These are phyloP conservation scores for Hydrozoanthus gracilis DNA, from an alignment of 92 coral and sea anemone genomes.

Conservation along the genomic window DNA sequence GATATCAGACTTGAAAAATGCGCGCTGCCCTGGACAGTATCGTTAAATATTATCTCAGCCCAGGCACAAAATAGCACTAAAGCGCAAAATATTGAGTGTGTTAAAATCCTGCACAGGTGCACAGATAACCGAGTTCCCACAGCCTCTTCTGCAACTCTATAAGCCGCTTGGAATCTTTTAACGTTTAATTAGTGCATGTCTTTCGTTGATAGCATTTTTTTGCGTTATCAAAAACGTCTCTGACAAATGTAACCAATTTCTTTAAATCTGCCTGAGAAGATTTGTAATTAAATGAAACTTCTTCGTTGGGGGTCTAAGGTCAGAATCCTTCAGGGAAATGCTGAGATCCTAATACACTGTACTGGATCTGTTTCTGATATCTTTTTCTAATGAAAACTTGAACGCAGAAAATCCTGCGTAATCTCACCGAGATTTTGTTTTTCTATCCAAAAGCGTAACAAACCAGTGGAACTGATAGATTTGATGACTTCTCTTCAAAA, in stretches of 20 bases:
- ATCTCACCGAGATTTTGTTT: conserved; percentile 25
- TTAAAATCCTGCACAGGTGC: conserved; percentile 6
- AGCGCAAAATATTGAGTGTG: neutral
- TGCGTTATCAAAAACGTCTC: neutral
- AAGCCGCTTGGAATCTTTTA: too few relatives aligned
- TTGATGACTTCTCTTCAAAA: conserved; percentile 22
- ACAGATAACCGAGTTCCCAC: neutral
- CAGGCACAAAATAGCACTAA: neutral
- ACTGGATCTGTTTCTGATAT: conserved; percentile 43
- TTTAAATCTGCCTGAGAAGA: neutral
- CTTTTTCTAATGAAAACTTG: conserved; percentile 15
- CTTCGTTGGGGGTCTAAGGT: conserved; percentile 52
- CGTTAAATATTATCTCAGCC: neutral
- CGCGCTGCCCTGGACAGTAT: neutral
- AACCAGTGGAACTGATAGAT: neutral
- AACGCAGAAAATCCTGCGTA: conserved; percentile 4
- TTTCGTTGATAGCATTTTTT: neutral
- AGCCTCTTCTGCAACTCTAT: too few relatives aligned
- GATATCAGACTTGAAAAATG: neutral
- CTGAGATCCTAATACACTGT: neutral
- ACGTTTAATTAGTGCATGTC: neutral
- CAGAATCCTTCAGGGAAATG: conserved; percentile 41
- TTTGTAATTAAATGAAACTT: conserved; percentile 32
- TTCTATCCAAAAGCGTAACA: neutral
- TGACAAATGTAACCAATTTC: neutral